These are phyloP conservation scores for Calypte anna DNA, from an alignment of 2,113 vertebrate species.

Conservation along the genomic window DNA sequence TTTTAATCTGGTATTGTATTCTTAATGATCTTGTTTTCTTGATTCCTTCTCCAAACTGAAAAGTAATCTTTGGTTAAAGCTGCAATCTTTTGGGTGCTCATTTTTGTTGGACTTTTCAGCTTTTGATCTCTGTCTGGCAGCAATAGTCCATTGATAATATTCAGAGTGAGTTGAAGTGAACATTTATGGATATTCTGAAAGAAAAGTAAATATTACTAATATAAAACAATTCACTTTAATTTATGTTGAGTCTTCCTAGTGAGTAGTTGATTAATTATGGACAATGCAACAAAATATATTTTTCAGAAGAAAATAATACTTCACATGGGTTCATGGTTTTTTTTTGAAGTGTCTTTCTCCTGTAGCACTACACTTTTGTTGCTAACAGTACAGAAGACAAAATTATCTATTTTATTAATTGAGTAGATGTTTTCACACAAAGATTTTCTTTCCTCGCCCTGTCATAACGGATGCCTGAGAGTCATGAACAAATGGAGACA, in stretches of 20 bases:
- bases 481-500: not conserved
- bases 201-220: not conserved
- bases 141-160: not conserved
- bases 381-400: not conserved
- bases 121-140: not conserved
- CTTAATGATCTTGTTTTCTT: not conserved
- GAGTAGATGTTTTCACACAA: not conserved
- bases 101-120: not conserved
- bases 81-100: fast-evolving
- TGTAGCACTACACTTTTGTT: not conserved
- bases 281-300: not conserved
- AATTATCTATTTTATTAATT: not conserved
- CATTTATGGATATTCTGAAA: not conserved
- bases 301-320: not conserved
- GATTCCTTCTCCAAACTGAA: fast-evolving
- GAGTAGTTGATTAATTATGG: not conserved
- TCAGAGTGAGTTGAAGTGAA: not conserved
- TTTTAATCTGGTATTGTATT: not conserved
- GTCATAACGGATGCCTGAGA: not conserved
- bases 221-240: not conserved
- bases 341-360: not conserved
- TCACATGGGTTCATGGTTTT: not conserved
- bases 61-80: not conserved
- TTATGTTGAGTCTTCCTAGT: not conserved
- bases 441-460: not conserved